Conservation (phyloP, 2,888 invertebrate genomes). For the Phortica okadai region DNA sequence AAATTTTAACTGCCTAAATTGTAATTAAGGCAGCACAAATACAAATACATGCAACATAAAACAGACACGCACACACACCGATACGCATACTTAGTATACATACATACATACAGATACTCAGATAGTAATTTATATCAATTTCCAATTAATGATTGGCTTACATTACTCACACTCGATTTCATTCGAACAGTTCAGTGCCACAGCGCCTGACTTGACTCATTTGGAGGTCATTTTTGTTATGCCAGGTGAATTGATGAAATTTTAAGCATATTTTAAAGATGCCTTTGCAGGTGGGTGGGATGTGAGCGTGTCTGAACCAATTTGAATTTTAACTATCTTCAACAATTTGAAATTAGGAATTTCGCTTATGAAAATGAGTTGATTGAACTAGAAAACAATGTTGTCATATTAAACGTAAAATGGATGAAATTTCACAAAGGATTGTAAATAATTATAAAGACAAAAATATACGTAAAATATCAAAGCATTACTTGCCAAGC, state of each 20-base stretch:
- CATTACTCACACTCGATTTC: not conserved
- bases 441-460: too few relatives aligned
- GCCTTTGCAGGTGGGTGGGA: not conserved
- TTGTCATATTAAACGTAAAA: too few relatives aligned
- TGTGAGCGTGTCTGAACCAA: too few relatives aligned
- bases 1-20: conserved; percentile 15
- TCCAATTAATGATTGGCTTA: conserved; percentile 9
- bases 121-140: not conserved
- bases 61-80: not conserved
- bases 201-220: not conserved
- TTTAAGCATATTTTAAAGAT: conserved; percentile 3
- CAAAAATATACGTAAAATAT: too few relatives aligned
- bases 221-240: not conserved
- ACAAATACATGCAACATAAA: not conserved
- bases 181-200: not conserved
- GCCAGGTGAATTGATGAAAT: conserved; percentile 31
- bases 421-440: too few relatives aligned
- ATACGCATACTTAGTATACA: not conserved
- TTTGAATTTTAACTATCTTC: too few relatives aligned
- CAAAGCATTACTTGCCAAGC: too few relatives aligned
- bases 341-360: too few relatives aligned
- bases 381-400: too few relatives aligned
- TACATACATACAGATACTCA: not conserved
- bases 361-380: too few relatives aligned
- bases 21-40: conserved; percentile 6